Percentiles rank a stretch among this genome's conserved stretches.
phyloP scores from a whole-genome alignment of 2,113 vertebrate species.

The Gavialis gangeticus region DNA sequence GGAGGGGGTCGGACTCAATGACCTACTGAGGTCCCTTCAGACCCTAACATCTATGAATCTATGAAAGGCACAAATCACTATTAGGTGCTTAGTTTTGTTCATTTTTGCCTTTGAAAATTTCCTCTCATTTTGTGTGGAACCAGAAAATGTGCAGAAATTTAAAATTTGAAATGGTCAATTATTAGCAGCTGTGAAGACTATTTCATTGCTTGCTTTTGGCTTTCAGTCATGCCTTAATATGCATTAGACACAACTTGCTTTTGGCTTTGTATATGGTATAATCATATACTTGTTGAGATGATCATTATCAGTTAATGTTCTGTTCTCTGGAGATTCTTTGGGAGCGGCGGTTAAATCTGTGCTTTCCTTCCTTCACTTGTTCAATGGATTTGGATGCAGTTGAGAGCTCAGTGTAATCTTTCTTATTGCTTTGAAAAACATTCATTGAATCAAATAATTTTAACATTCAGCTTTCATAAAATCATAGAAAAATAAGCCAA shows the following conservation, averaged over 20 bases:
- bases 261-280: too few relatives aligned
- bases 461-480: neutral
- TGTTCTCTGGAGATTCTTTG: neutral
- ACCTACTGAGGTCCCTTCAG: too few relatives aligned
- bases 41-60: neutral
- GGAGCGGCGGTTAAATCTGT: neutral
- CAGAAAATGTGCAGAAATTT: neutral
- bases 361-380: neutral
- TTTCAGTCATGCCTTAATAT: neutral
- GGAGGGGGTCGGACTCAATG: too few relatives aligned
- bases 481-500: neutral
- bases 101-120: neutral
- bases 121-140: neutral
- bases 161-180: neutral
- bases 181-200: neutral
- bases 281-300: neutral
- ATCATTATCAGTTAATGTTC: neutral
- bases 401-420: neutral
- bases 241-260: too few relatives aligned
- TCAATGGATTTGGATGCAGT: neutral
- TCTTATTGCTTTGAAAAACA: neutral
- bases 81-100: neutral
- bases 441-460: neutral
- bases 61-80: neutral
- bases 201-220: neutral